phyloP scores from a whole-genome alignment of 2,113 vertebrate species.

The Ardeotis arabs region DNA sequence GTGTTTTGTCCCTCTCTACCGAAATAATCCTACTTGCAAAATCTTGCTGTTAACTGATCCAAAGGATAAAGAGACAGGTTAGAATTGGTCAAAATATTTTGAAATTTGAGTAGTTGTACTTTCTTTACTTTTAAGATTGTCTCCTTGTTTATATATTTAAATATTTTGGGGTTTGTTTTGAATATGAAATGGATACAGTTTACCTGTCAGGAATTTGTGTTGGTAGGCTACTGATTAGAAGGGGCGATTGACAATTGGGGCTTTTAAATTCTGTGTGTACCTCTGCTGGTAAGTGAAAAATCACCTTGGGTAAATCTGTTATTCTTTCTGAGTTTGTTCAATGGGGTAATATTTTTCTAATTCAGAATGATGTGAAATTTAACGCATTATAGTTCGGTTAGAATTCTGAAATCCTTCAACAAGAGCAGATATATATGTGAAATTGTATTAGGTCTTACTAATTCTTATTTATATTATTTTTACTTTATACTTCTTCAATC shows the following conservation, averaged over 20 bases:
- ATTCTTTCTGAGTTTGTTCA: background rate
- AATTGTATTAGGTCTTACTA: background rate
- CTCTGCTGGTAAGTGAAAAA: background rate
- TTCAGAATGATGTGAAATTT: background rate
- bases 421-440: background rate
- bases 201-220: background rate
- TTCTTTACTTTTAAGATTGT: background rate
- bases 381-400: background rate
- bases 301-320: background rate
- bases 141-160: background rate
- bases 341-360: background rate
- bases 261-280: background rate
- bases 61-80: conserved; percentile 77
- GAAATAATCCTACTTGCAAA: conserved; percentile 65
- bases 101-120: background rate
- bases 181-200: background rate
- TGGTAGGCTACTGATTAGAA: background rate
- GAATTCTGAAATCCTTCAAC: background rate
- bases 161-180: background rate
- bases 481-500: background rate
- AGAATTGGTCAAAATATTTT: conserved; percentile 32
- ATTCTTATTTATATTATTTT: background rate
- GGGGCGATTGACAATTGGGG: background rate
- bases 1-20: conserved; percentile 63
- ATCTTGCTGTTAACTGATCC: conserved; percentile 76